Percentiles rank a stretch among this genome's conserved stretches.
phyloP scores from a whole-genome alignment of 2,797 vertebrate species.

The Brachyalestes nurse region DNA sequence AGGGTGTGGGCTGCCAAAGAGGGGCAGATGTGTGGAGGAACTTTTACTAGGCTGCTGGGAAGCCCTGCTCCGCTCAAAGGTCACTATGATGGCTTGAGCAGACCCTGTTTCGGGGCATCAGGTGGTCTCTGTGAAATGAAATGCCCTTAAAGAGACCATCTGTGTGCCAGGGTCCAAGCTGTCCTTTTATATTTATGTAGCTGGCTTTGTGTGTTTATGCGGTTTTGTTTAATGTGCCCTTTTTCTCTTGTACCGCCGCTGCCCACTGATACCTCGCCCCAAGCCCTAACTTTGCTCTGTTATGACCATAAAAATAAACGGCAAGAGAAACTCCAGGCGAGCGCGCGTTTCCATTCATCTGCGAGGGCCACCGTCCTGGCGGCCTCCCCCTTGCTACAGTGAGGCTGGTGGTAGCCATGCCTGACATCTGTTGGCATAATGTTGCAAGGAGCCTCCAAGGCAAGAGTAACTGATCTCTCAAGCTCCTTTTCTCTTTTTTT shows the following conservation, averaged over 20 bases:
- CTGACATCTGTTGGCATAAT: constrained; percentile 69
- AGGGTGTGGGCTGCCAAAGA: constrained; percentile 45
- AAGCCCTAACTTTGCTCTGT: constrained; percentile 34
- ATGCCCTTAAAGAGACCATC: constrained; percentile 53
- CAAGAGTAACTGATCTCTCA: constrained; percentile 63
- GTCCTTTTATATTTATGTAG: constrained; percentile 51
- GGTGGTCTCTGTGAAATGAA: constrained; percentile 46
- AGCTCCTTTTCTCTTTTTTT: constrained; percentile 48
- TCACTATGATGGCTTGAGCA: constrained; percentile 47
- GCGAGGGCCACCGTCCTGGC: constrained; percentile 28
- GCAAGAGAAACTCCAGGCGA: constrained; percentile 35
- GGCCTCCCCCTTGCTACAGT: constrained; percentile 44
- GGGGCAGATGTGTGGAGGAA: constrained; percentile 58
- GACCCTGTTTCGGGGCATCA: constrained; percentile 46
- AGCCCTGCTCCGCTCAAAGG: constrained; percentile 39
- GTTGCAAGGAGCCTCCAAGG: constrained; percentile 59
- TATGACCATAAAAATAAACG: constrained; percentile 40
- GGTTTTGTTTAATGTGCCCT: constrained; percentile 35
- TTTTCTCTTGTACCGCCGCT: constrained; percentile 22
- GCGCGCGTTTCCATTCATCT: constrained; percentile 47
- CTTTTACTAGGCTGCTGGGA: constrained; percentile 54
- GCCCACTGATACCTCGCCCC: constrained; percentile 43
- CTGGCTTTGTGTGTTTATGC: constrained; percentile 40
- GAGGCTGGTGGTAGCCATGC: constrained; percentile 56
- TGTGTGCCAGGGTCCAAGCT: constrained; percentile 53